phyloP scores from a whole-genome alignment of 2,797 vertebrate genomes.

The Phrynocephalus vlangalii region DNA sequence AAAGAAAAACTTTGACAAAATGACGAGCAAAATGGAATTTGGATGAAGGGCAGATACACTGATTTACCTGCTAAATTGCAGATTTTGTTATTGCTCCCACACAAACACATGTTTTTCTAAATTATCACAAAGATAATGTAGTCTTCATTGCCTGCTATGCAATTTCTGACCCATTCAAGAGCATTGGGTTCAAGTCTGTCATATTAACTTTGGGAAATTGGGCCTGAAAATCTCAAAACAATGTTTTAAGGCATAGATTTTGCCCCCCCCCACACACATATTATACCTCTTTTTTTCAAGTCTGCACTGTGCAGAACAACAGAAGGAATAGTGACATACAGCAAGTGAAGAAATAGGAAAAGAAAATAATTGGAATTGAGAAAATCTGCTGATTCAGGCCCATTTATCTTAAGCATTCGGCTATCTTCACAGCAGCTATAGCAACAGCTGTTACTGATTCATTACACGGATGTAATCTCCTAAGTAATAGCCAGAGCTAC shows the following conservation, averaged over 20 bases:
- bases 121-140: neutral
- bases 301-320: constrained; percentile 9
- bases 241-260: neutral
- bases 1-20: neutral
- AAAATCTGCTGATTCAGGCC: constrained; percentile 39
- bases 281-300: constrained; percentile 33
- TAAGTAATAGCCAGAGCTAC: constrained; percentile 28
- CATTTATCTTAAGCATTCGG: constrained; percentile 51
- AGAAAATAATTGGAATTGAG: constrained; percentile 25
- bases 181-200: neutral
- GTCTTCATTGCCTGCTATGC: neutral
- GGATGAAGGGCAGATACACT: neutral
- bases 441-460: constrained; percentile 53
- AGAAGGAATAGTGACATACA: constrained; percentile 10
- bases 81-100: neutral
- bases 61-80: neutral
- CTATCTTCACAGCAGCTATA: constrained; percentile 41
- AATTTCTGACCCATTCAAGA: neutral
- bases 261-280: neutral
- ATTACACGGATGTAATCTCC: constrained; percentile 48
- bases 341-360: constrained; percentile 8
- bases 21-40: neutral
- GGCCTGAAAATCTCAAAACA: constrained; percentile 25
- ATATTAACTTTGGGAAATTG: neutral
- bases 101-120: neutral